Base-by-base conservation (phyloP, 2,888 invertebrate species). In the Cerceris rybyensis region DNA sequence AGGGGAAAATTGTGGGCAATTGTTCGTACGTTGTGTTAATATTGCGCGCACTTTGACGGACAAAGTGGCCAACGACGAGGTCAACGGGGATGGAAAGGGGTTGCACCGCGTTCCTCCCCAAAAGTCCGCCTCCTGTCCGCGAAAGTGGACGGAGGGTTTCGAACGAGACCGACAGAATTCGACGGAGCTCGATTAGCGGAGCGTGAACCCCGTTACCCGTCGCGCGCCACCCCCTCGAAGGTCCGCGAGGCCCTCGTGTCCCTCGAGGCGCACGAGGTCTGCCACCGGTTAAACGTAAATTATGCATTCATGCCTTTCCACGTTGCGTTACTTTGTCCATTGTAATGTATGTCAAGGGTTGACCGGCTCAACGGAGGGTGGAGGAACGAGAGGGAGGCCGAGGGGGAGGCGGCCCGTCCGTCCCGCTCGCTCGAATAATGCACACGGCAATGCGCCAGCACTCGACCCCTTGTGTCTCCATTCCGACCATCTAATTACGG, bases 221-320 rank as follows among this genome's bases (percentile, higher is more conserved):
- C 60, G 70, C 52, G 59, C 42, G 54, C 70, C 78, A 69, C 73
- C 71, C 69, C 74, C 60, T 43, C 76, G 75, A 70, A 65, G 71
- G 69, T 54, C 43, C 68, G 46, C 75, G 67, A 61, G 72, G 66
- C 69, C 70, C 71, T 71, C 82, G 79, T 28, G 28, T 1, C 28
- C 28, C 28, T 28, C 28, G 28, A 28, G 28, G 28, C 28, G 76
- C 84, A 87, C 88, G 88, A 86, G 88, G 85, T 88, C 28, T 28
- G 79, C 81, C 87, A 88, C 89, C 90, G 87, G 89, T 89, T 88
- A 83, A 79, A 82, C 87, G 86, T 88, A 88, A 81, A 90, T 90
- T 90, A 90, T 83, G 84, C 86, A 90, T 90, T 90, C 89, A 87
- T 87, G 81, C 81, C 78, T 83, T 86, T 88, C 84, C 76, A 75